Base-by-base conservation (phyloP, 1,140 invertebrate genomes). In the Trialeurodes vaporariorum region DNA sequence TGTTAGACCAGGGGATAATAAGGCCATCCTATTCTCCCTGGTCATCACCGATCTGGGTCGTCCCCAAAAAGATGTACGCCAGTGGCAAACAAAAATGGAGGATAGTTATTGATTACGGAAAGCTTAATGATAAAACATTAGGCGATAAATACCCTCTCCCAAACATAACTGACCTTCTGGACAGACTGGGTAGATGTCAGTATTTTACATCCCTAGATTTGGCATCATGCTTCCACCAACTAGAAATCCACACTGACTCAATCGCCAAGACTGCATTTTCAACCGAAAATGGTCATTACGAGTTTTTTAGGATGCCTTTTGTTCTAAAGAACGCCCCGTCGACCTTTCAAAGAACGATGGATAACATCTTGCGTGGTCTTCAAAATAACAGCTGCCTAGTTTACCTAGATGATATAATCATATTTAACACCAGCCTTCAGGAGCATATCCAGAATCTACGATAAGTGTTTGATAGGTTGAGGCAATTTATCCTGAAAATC, bases 141-240 rank as follows among this genome's bases (percentile, higher is more conserved):
- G 66, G 70, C 13, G 79, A 82, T 65, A 59, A 71, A 0, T 81
- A 80, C 67, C 78, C 77, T 1, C 66, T 81, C 0, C 76, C 75
- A 0, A 69, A 75, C 25, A 71, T 76, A 0, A 69, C 69, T 0
- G 74, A 76, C 63, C 72, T 75, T 11, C 67, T 81, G 0, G 68
- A 76, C 27, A 67, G 63, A 2, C 68, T 84, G 0, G 24, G 68
- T 0, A 78, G 77, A 1, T 72, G 73, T 9, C 75, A 65, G 11
- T 74, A 77, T 25, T 84, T 84, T 65, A 75, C 78, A 1, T 76
- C 71, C 1, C 66, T 85, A 0, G 82, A 85, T 75, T 64, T 84
- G 1, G 69, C 72, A 0, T 71, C 73, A 9, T 82, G 82, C 0
- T 85, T 78, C 70, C 78, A 80, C 73, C 82, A 79, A 25, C 74